Percentiles rank a stretch among this genome's conserved stretches.
phyloP scores from a whole-genome alignment of 2,888 invertebrate species.

The Stomorhina lunata region DNA sequence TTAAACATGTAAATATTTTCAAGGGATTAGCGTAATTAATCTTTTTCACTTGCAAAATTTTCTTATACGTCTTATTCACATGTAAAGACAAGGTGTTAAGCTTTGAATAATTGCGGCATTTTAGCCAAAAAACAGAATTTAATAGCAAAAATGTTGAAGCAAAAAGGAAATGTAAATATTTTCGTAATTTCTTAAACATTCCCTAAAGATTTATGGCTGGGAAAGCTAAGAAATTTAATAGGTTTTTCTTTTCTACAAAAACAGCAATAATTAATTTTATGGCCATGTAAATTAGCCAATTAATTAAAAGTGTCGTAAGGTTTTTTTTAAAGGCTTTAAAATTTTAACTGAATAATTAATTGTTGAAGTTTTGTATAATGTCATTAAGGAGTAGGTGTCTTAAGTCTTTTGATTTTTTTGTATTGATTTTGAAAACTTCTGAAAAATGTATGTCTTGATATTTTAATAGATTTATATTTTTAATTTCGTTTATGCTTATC shows the following conservation, averaged over 20 bases:
- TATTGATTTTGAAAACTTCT: too few species aligned
- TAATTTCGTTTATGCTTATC: too few species aligned
- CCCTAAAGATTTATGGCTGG: background rate
- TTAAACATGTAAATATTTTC: constrained; percentile 19
- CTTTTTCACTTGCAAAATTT: constrained; percentile 4
- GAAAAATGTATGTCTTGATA: too few species aligned
- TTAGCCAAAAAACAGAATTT: background rate
- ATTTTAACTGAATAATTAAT: too few species aligned
- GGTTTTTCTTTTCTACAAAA: background rate
- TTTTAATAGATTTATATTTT: background rate
- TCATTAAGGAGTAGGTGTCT: background rate
- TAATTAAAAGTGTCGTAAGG: background rate
- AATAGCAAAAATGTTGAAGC: background rate
- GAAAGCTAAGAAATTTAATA: background rate
- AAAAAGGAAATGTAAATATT: constrained; percentile 59
- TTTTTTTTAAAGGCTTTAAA: background rate
- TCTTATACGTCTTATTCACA: background rate
- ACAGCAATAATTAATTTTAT: background rate
- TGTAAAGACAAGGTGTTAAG: constrained; percentile 4
- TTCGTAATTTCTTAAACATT: constrained; percentile 23
- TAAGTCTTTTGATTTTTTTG: background rate
- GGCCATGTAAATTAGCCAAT: background rate
- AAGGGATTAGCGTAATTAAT: constrained; percentile 59
- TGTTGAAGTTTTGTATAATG: too few species aligned
- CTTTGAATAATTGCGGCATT: constrained; percentile 54